phyloP scores from a whole-genome alignment of 2,113 vertebrate genomes.

The Campylomormyrus tamandua region DNA sequence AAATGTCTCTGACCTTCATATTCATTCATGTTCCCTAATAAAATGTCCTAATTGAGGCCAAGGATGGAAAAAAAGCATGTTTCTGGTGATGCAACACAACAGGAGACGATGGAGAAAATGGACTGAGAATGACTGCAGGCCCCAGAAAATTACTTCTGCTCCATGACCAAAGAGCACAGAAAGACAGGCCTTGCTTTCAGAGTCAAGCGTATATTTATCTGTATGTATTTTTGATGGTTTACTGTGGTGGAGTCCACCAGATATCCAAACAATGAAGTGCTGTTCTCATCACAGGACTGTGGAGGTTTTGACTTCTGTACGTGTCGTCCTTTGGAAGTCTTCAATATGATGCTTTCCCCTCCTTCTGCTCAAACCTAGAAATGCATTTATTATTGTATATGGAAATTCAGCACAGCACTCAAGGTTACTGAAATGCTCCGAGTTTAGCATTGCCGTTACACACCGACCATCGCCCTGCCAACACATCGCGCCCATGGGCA shows the following conservation, averaged over 20 bases:
- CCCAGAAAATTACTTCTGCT: neutral
- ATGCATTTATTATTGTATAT: neutral
- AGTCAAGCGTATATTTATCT: neutral
- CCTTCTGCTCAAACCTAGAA: neutral
- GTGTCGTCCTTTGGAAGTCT: neutral
- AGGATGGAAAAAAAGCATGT: neutral
- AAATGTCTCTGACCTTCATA: neutral
- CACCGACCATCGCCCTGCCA: too few species aligned
- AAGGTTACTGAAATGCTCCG: neutral
- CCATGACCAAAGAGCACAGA: neutral
- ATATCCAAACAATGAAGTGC: neutral
- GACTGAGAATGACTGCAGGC: neutral
- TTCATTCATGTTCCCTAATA: conserved; percentile 6
- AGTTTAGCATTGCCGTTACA: neutral
- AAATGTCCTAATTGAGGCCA: conserved; percentile 27
- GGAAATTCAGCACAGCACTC: neutral
- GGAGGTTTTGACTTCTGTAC: neutral
- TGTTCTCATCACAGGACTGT: neutral
- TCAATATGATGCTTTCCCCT: neutral
- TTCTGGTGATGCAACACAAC: conserved; percentile 17
- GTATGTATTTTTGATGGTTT: neutral
- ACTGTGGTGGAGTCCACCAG: neutral
- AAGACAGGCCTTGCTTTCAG: neutral
- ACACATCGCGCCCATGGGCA: neutral
- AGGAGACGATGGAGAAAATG: neutral